Percentiles rank a stretch among this genome's conserved stretches.
Conservation (phyloP, 2,797 vertebrate species). For the Clarias fuscus region DNA sequence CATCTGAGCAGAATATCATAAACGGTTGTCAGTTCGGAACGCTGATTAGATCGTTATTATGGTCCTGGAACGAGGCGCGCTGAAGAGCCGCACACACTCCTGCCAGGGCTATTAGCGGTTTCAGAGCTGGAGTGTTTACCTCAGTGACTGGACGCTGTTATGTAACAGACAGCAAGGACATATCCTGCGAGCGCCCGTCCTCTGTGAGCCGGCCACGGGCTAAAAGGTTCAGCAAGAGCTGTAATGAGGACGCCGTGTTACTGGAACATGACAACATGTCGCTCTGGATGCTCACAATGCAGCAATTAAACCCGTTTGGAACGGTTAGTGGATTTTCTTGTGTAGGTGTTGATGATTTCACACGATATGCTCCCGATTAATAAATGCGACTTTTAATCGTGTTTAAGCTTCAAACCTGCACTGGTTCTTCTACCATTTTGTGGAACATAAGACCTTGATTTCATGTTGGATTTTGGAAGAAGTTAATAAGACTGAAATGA, state of each 20-base stretch:
- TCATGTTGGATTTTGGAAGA: background rate
- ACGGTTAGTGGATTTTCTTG: background rate
- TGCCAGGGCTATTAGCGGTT: slow-evolving; percentile 5
- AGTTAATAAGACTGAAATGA: background rate
- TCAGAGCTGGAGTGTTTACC: slow-evolving; percentile 4
- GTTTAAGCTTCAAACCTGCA: background rate
- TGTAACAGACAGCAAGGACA: slow-evolving; percentile 34
- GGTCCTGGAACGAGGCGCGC: slow-evolving; percentile 4
- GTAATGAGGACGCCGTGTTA: slow-evolving; percentile 23
- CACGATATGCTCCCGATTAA: background rate
- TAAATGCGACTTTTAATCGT: background rate
- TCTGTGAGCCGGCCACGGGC: slow-evolving; percentile 33
- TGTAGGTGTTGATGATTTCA: background rate
- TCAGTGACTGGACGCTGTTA: slow-evolving; percentile 24
- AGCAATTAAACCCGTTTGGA: background rate
- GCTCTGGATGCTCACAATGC: background rate
- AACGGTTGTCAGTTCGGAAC: slow-evolving; percentile 7
- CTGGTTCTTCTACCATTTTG: background rate
- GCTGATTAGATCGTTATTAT: slow-evolving; percentile 19
- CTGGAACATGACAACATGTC: slow-evolving; percentile 8
- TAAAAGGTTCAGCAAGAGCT: slow-evolving; percentile 46
- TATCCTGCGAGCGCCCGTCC: slow-evolving; percentile 28
- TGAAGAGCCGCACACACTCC: background rate
- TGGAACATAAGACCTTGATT: background rate
- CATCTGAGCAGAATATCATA: slow-evolving; percentile 13